phyloP scores from a whole-genome alignment of 2,113 vertebrate genomes.

The Platanista minor region DNA sequence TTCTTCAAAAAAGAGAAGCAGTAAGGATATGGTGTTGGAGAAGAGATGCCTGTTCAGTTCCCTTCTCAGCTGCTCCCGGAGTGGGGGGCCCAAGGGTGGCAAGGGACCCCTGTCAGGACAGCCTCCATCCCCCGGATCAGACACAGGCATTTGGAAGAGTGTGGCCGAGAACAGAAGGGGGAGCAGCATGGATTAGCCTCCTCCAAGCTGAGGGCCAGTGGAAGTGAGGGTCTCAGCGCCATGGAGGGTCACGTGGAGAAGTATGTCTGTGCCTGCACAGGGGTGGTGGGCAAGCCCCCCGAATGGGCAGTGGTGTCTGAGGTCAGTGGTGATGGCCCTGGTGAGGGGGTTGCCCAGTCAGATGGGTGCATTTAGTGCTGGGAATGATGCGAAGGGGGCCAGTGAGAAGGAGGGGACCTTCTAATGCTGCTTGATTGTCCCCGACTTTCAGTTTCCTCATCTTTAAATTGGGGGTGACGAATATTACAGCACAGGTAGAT shows the following conservation, averaged over 20 bases:
- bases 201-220: neutral
- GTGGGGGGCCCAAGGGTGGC: neutral
- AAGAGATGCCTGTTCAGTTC: neutral
- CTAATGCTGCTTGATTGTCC: neutral
- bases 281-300: too few relatives aligned
- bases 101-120: neutral
- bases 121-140: neutral
- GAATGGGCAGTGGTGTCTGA: neutral
- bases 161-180: neutral
- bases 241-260: too few relatives aligned
- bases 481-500: neutral
- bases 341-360: neutral
- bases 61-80: neutral
- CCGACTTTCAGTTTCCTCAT: neutral
- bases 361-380: too few relatives aligned
- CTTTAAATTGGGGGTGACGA: neutral
- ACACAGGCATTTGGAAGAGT: neutral
- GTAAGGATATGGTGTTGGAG: neutral
- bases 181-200: neutral
- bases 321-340: neutral
- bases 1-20: neutral
- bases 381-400: neutral
- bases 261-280: neutral
- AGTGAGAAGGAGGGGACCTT: neutral
- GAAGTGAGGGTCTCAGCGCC: neutral